Percentiles rank a stretch among this genome's conserved stretches.
These are phyloP conservation scores for Eupithecia tripunctaria DNA, from an alignment of 2,888 invertebrate species.

Conservation along the genomic window DNA sequence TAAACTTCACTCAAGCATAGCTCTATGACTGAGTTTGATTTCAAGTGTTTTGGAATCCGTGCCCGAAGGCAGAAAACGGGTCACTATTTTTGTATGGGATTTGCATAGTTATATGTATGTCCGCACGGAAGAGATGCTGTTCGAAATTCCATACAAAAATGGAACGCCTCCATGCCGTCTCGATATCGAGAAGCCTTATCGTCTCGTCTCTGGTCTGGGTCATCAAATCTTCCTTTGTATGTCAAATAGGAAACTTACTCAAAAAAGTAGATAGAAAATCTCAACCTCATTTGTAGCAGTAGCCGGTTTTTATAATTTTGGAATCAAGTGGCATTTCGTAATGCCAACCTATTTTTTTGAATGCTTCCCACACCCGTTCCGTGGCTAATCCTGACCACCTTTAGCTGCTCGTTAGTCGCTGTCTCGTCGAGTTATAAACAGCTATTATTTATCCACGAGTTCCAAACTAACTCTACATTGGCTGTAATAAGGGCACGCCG, in stretches of 20 bases:
- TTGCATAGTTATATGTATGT: background rate
- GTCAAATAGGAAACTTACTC: too few species aligned
- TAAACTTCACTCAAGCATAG: too few species aligned
- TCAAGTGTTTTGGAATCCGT: too few species aligned
- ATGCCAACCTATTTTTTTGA: background rate
- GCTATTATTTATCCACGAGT: constrained; percentile 45
- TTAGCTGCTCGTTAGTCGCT: constrained; percentile 34
- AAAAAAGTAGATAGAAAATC: too few species aligned
- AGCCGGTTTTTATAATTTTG: too few species aligned
- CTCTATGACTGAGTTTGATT: too few species aligned
- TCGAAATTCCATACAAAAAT: background rate
- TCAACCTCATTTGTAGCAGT: too few species aligned
- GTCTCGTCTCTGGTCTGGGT: background rate
- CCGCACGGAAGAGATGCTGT: too few species aligned
- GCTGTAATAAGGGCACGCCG: background rate
- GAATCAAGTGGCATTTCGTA: background rate
- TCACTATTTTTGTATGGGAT: too few species aligned
- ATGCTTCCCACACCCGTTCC: background rate
- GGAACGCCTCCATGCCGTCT: background rate
- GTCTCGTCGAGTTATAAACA: constrained; percentile 42
- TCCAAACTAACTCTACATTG: constrained; percentile 22
- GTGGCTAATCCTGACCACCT: constrained; percentile 4
- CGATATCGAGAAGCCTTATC: background rate
- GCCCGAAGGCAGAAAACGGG: too few species aligned
- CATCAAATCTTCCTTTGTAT: background rate